phyloP scores from a whole-genome alignment of 2,797 vertebrate genomes.

The Parauchenoglanis ngamensis region DNA sequence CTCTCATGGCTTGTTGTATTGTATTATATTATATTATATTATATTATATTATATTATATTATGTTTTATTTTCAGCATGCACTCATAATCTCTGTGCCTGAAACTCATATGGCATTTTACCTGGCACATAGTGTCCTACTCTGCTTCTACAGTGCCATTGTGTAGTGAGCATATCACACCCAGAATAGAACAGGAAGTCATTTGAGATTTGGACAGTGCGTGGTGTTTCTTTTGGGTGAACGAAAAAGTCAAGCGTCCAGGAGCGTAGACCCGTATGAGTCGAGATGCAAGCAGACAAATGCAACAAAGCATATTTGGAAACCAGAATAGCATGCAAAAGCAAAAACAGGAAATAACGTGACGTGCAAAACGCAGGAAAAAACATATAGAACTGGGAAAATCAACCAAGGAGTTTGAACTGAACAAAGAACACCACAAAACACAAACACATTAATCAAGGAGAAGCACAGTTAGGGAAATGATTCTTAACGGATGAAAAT shows the following conservation, averaged over 20 bases:
- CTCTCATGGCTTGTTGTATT: neutral
- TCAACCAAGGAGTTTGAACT: neutral
- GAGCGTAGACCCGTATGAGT: neutral
- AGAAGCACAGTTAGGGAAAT: neutral
- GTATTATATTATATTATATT: neutral
- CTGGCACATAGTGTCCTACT: neutral
- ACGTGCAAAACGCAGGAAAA: too few species aligned
- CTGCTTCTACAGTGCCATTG: neutral
- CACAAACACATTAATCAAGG: neutral
- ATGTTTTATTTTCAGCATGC: slow-evolving; percentile 6
- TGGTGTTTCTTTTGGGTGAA: neutral
- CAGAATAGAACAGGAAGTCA: neutral
- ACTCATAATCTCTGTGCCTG: neutral
- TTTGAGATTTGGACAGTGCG: neutral
- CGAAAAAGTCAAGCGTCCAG: too few species aligned
- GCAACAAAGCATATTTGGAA: neutral
- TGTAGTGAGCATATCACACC: neutral
- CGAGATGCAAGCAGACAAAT: neutral
- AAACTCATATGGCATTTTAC: neutral
- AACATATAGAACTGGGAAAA: neutral
- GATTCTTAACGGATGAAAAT: neutral
- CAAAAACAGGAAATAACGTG: neutral
- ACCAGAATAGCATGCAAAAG: neutral
- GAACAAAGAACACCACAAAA: neutral
- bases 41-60: too few species aligned